A percentile compares a stretch with the other conserved stretches of the same genome.
Conservation (phyloP, 2,888 invertebrate genomes). For the Therioaphis trifolii region DNA sequence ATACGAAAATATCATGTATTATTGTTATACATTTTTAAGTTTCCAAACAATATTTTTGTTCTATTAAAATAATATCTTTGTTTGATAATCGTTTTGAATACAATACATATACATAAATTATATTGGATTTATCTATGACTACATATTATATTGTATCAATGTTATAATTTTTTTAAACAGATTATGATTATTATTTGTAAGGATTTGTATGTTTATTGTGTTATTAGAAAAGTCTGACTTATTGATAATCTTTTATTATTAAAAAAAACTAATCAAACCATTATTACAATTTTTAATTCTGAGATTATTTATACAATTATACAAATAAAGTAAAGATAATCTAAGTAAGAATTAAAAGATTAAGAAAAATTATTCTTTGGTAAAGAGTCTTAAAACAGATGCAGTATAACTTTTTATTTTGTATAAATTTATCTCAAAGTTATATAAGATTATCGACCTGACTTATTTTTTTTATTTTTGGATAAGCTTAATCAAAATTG, state of each 20-base stretch:
- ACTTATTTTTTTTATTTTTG: neutral
- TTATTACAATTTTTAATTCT: neutral
- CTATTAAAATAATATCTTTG: too few species aligned
- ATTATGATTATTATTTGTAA: too few species aligned
- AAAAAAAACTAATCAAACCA: neutral
- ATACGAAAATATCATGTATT: too few species aligned
- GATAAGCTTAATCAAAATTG: neutral
- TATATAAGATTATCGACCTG: neutral
- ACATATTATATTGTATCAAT: too few species aligned
- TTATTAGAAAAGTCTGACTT: too few species aligned
- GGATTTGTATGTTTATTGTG: too few species aligned
- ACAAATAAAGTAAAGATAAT: neutral
- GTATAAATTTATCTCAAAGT: neutral
- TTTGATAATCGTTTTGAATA: too few species aligned
- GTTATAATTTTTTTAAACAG: too few species aligned
- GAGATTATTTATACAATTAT: neutral
- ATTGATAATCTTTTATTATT: neutral
- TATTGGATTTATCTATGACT: too few species aligned
- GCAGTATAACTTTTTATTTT: neutral
- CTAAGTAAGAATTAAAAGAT: neutral
- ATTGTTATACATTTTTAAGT: too few species aligned
- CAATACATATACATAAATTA: too few species aligned
- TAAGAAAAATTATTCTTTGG: neutral
- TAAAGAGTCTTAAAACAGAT: neutral
- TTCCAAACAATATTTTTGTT: too few species aligned